Evolutionary conservation across 2,797 vertebrate species (phyloP), one percentile per base, ranked within the genome.

Genomic region (Taeniopygia guttata): DNA sequence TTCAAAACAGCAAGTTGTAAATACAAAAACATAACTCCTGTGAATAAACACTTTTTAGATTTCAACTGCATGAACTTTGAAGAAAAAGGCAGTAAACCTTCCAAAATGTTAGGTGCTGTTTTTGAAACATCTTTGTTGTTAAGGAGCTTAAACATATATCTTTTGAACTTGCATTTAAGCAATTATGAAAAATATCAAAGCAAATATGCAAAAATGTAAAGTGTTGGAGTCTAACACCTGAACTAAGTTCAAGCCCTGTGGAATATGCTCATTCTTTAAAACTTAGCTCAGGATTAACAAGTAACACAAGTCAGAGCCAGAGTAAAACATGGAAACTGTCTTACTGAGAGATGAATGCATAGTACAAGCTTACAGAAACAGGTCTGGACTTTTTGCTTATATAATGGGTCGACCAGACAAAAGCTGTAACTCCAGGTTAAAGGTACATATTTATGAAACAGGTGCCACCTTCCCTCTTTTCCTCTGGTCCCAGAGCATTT

Each of bases 341-440:
- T 73, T 64, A 43, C 4, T 60, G 64, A 52, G 46, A 94, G 90
- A 94, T 59, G 48, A 81, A 91, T 90, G 69, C 20, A 30, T 11
- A 32, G 18, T 29, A 60, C 1, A 2, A 74, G 51, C 69, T 92
- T 91, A 78, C 36, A 92, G 91, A 85, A 95, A 94, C 2, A 5
- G 58, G 23, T 81, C 93, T 91, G 93, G 58, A 62, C 23, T 75
- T 88, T 90, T 64, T 91, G 80, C 40, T 94, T 94, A 42, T 32
- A 29, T 66, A 84, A 84, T 13, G 10, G 54, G 15, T 78, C 82
- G 87, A 58, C 34, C 38, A 78, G 66, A 63, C 30, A 85, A 91
- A 96, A 95, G 60, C 73, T 93, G 73, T 69, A 82, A 19, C 46
- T 88, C 58, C 46, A 70, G 27, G 45, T 89, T 93, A 89, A 92